A percentile compares a stretch with the other conserved stretches of the same genome.
These are phyloP conservation scores for Nomada flava DNA, from an alignment of 2,888 invertebrate genomes.

Conservation along the genomic window DNA sequence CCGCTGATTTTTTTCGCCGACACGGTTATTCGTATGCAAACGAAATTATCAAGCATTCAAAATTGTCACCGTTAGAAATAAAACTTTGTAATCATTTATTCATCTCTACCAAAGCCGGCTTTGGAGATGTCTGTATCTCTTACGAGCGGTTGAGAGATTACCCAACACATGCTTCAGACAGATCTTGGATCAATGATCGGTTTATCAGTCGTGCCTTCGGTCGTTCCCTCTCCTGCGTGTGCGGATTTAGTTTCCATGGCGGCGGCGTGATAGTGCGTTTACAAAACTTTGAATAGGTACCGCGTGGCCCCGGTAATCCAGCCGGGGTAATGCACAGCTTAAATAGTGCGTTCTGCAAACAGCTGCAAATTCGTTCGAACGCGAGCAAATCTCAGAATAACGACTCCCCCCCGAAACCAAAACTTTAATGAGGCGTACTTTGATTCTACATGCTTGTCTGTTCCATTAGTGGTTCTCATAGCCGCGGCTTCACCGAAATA, in stretches of 20 bases:
- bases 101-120: too few species aligned
- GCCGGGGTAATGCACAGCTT: slow-evolving; percentile 7
- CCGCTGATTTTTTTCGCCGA: too few species aligned
- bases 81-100: too few species aligned
- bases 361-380: slow-evolving; percentile 45
- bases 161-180: neutral
- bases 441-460: neutral
- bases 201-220: slow-evolving; percentile 2
- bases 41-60: too few species aligned
- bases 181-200: slow-evolving; percentile 7
- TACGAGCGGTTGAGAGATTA: neutral
- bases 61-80: too few species aligned
- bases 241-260: neutral
- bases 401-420: neutral
- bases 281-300: neutral
- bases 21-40: too few species aligned
- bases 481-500: too few species aligned
- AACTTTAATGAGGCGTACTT: too few species aligned
- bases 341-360: slow-evolving; percentile 39
- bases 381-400: slow-evolving; percentile 34
- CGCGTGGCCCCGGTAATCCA: slow-evolving; percentile 27
- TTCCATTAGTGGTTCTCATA: too few species aligned
- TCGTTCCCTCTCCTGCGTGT: slow-evolving; percentile 1
- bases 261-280: neutral
- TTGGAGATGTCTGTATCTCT: neutral